phyloP scores from a whole-genome alignment of 2,113 vertebrate species.

The Apus apus region DNA sequence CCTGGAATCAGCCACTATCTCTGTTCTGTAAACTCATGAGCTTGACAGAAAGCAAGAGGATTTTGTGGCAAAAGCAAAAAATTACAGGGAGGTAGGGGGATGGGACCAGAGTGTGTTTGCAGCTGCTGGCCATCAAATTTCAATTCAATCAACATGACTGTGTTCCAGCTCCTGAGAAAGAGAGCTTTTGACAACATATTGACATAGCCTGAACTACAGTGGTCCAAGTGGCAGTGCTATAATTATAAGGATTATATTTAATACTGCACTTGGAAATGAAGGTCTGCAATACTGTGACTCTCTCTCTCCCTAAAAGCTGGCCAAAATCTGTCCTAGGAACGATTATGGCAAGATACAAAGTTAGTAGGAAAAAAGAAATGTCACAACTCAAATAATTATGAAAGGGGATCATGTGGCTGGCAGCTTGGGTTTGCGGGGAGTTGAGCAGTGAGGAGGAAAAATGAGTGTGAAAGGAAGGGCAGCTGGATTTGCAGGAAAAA shows the following conservation, averaged over 20 bases:
- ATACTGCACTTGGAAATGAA: slow-evolving; percentile 38
- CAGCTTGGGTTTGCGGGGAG: background rate
- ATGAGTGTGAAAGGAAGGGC: slow-evolving; percentile 5
- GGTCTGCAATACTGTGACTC: slow-evolving; percentile 22
- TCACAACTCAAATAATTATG: background rate
- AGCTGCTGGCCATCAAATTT: slow-evolving; percentile 56
- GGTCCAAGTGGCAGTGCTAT: slow-evolving; percentile 55
- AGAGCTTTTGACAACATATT: slow-evolving; percentile 72
- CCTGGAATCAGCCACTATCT: background rate
- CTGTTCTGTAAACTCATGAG: background rate
- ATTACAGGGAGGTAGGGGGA: background rate
- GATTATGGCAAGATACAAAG: slow-evolving; percentile 16
- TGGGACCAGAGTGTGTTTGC: background rate
- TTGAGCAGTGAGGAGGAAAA: background rate
- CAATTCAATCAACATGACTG: slow-evolving; percentile 60
- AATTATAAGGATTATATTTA: slow-evolving; percentile 73
- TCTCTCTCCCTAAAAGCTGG: slow-evolving; percentile 16
- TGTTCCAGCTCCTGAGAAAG: slow-evolving; percentile 73
- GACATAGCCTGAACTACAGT: slow-evolving; percentile 70
- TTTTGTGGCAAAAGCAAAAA: slow-evolving; percentile 23
- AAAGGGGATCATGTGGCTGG: slow-evolving; percentile 14
- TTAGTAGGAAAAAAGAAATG: slow-evolving; percentile 16
- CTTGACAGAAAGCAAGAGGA: slow-evolving; percentile 45
- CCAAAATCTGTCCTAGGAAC: slow-evolving; percentile 25
- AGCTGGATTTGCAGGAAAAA: slow-evolving; percentile 43